phyloP scores from a whole-genome alignment of 1,140 invertebrate species.

The Bilobella aurantiaca region DNA sequence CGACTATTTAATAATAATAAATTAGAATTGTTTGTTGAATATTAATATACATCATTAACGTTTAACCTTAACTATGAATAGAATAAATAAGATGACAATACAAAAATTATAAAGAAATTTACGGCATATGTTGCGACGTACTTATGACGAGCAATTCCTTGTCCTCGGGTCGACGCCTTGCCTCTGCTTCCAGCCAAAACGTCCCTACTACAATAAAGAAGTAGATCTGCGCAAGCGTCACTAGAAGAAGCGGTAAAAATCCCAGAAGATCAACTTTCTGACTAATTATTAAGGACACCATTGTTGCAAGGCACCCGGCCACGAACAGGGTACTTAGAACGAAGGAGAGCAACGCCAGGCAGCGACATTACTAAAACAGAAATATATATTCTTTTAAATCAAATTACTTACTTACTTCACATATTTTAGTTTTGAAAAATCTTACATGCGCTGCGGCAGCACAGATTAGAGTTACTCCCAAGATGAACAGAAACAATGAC shows the following conservation, averaged over 20 bases:
- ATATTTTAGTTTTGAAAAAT: no score
- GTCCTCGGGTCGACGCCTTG: neutral
- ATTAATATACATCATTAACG: no score
- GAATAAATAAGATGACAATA: no score
- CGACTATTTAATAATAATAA: no score
- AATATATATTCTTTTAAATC: no score
- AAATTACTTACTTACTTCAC: no score
- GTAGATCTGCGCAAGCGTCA: neutral
- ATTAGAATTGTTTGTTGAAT: no score
- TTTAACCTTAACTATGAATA: no score
- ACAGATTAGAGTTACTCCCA: neutral
- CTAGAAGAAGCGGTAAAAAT: neutral
- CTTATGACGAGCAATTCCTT: slow-evolving; percentile 1
- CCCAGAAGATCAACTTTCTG: neutral
- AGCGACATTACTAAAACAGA: neutral
- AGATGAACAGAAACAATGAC: neutral
- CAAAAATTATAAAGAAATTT: no score
- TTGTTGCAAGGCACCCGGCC: neutral
- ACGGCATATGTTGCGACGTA: no score
- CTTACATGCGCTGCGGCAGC: no score
- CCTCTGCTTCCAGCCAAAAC: slow-evolving; percentile 1
- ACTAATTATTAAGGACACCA: neutral
- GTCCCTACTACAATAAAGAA: neutral
- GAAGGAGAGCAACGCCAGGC: neutral
- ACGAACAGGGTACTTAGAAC: neutral